Conservation (phyloP, 2,888 invertebrate genomes). For the Hirtodrosophila alboralis region DNA sequence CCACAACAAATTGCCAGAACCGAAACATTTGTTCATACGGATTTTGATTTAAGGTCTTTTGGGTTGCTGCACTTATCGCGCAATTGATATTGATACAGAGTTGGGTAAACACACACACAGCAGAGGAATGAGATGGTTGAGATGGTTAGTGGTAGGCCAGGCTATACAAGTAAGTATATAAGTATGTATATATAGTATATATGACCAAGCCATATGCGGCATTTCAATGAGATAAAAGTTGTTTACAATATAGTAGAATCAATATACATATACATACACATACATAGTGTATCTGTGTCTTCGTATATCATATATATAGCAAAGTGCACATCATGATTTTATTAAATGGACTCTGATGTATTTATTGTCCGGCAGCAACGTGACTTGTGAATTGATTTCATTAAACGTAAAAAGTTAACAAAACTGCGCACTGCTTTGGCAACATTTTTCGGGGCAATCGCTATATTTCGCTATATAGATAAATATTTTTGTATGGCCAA, state of each 20-base stretch:
- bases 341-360: constrained; percentile 83
- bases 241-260: constrained; percentile 70
- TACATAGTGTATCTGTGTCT: constrained; percentile 25
- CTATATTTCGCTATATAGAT: constrained; percentile 64
- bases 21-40: constrained; percentile 45
- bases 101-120: constrained; percentile 16
- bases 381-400: constrained; percentile 83
- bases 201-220: constrained; percentile 55
- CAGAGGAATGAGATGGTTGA: constrained; percentile 16
- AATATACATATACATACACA: constrained; percentile 53
- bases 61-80: constrained; percentile 65
- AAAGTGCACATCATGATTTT: constrained; percentile 83
- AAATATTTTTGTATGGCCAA: constrained; percentile 62
- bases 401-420: constrained; percentile 80
- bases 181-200: constrained; percentile 9
- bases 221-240: constrained; percentile 76
- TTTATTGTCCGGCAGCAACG: constrained; percentile 83
- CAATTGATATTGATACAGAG: constrained; percentile 63
- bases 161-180: constrained; percentile 4
- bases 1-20: constrained; percentile 56
- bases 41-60: constrained; percentile 66
- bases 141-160: constrained; percentile 6
- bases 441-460: constrained; percentile 67
- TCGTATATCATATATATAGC: constrained; percentile 62
- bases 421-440: constrained; percentile 59